Evolutionary conservation across 2,113 vertebrate species (phyloP).

Genomic region (Campylomormyrus tamandua): DNA sequence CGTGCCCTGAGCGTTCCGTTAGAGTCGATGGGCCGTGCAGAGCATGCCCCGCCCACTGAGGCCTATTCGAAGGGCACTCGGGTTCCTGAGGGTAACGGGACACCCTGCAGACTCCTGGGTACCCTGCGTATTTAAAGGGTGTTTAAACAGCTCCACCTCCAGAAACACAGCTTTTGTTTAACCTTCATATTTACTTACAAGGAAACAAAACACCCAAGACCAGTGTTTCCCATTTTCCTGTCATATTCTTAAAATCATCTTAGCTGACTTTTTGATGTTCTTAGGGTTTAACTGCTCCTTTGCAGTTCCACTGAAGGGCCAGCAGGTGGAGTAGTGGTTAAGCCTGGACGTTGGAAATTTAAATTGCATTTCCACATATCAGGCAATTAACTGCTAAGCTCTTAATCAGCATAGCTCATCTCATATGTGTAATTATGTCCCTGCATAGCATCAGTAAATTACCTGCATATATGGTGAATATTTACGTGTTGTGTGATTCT

Average conservation of each 20-base stretch:
- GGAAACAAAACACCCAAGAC: neutral
- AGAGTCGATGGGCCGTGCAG: conserved; percentile 33
- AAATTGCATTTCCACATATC: neutral
- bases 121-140: neutral
- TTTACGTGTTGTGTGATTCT: neutral
- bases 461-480: neutral
- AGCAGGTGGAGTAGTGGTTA: conserved; percentile 8
- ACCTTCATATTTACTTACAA: neutral
- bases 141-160: neutral
- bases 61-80: conserved; percentile 22
- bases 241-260: neutral
- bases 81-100: neutral
- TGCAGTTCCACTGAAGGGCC: neutral
- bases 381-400: neutral
- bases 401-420: neutral
- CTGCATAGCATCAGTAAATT: neutral
- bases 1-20: conserved; percentile 30
- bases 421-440: neutral
- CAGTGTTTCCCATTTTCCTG: neutral
- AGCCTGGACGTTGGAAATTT: neutral
- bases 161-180: neutral
- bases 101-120: neutral
- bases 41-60: conserved; percentile 29
- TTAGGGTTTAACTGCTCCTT: neutral
- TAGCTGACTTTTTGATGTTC: neutral